Conservation (phyloP, 2,113 vertebrate genomes). For the Cervus canadensis region DNA sequence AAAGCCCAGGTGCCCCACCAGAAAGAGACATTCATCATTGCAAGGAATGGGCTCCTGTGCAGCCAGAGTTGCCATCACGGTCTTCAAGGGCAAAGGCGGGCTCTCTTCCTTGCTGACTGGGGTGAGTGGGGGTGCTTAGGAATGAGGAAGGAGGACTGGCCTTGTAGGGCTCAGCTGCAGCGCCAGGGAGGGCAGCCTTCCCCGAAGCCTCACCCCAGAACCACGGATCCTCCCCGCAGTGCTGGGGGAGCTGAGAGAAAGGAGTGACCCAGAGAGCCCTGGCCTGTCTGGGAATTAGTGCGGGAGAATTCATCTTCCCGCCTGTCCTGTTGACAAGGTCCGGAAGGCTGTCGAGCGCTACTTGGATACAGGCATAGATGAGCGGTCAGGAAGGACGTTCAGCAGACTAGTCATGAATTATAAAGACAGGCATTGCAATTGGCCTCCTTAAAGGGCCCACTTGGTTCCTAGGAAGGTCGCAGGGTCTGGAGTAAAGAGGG, state of each 20-base stretch:
- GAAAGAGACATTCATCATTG: slow-evolving; percentile 53
- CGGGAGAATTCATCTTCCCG: background rate
- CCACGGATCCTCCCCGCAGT: fast-evolving
- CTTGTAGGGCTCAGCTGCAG: fast-evolving
- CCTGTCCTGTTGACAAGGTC: background rate
- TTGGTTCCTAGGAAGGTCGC: background rate
- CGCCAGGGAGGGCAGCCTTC: fast-evolving
- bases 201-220: fast-evolving
- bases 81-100: slow-evolving; percentile 28
- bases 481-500: fast-evolving
- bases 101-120: background rate
- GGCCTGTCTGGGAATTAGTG: too few species aligned
- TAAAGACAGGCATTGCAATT: background rate
- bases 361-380: too few species aligned
- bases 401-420: fast-evolving
- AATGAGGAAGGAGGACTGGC: background rate
- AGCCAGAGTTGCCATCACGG: background rate
- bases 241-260: background rate
- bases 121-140: fast-evolving
- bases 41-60: slow-evolving; percentile 19
- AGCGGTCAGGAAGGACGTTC: background rate
- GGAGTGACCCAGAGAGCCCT: fast-evolving
- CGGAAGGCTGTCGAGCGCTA: background rate
- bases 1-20: background rate
- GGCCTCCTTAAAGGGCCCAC: background rate